A percentile compares a stretch with the other conserved stretches of the same genome.
These are phyloP conservation scores for Malurus melanocephalus DNA, from an alignment of 2,113 vertebrate genomes.

Conservation along the genomic window DNA sequence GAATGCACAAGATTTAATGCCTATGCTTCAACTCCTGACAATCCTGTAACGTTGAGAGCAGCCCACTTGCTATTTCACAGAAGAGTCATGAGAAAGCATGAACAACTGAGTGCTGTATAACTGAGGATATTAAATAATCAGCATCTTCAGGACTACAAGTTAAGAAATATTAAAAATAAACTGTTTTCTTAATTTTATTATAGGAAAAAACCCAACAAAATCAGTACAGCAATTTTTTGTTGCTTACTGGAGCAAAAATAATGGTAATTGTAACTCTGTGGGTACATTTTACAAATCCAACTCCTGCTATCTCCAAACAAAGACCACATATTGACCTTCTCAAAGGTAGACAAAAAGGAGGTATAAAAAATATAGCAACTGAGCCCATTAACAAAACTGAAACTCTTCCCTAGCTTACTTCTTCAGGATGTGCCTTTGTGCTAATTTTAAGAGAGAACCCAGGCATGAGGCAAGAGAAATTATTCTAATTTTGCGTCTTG, in stretches of 20 bases:
- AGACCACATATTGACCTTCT: neutral
- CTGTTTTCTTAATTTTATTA: neutral
- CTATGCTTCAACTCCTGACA: neutral
- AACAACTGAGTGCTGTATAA: neutral
- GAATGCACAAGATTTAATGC: neutral
- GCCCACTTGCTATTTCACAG: neutral
- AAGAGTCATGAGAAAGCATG: neutral
- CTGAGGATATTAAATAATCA: neutral
- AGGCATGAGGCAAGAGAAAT: neutral
- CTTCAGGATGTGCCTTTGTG: neutral
- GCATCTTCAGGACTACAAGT: neutral
- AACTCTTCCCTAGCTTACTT: neutral
- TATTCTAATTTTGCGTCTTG: neutral
- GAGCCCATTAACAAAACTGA: neutral
- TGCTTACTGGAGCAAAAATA: neutral
- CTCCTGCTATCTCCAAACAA: neutral
- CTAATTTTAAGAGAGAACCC: neutral
- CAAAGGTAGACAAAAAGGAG: neutral
- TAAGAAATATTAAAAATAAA: neutral
- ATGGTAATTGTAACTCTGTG: neutral
- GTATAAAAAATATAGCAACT: neutral
- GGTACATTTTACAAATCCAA: neutral
- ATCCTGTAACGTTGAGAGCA: neutral
- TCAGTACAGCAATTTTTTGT: neutral
- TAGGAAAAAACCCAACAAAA: rapidly evolving